phyloP scores from a whole-genome alignment of 2,113 vertebrate genomes.

The Zingel zingel region DNA sequence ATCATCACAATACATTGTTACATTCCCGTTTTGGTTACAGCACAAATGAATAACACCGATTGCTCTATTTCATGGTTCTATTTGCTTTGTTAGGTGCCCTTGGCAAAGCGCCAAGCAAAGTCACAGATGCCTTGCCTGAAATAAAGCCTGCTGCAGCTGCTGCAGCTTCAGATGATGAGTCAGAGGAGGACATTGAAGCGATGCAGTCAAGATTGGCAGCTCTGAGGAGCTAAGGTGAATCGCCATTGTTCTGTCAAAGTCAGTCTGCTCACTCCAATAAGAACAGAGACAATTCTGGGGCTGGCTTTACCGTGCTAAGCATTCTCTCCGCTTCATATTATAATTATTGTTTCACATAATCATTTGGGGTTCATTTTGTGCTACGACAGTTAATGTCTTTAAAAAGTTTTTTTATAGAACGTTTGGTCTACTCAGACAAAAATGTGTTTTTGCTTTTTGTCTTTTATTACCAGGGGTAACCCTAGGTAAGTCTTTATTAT shows the following conservation, averaged over 20 bases:
- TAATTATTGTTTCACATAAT: constrained; percentile 55
- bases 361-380: constrained; percentile 57
- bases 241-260: constrained; percentile 14
- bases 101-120: constrained; percentile 97
- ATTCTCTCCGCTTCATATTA: constrained; percentile 43
- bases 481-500: constrained; percentile 55
- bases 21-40: background rate
- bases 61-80: background rate
- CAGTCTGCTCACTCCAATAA: constrained; percentile 35
- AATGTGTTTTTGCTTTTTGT: constrained; percentile 44
- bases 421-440: constrained; percentile 33
- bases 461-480: constrained; percentile 43
- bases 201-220: constrained; percentile 97
- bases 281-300: constrained; percentile 63
- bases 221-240: constrained; percentile 89
- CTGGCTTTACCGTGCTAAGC: constrained; percentile 50
- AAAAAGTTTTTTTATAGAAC: constrained; percentile 10
- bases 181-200: constrained; percentile 94
- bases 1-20: background rate
- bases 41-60: background rate
- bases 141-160: constrained; percentile 83
- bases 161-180: constrained; percentile 88
- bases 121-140: constrained; percentile 93
- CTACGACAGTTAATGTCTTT: constrained; percentile 37
- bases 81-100: constrained; percentile 88